These are phyloP conservation scores for Himalopsyche phryganea DNA, from an alignment of 1,140 invertebrate species.

Conservation along the genomic window DNA sequence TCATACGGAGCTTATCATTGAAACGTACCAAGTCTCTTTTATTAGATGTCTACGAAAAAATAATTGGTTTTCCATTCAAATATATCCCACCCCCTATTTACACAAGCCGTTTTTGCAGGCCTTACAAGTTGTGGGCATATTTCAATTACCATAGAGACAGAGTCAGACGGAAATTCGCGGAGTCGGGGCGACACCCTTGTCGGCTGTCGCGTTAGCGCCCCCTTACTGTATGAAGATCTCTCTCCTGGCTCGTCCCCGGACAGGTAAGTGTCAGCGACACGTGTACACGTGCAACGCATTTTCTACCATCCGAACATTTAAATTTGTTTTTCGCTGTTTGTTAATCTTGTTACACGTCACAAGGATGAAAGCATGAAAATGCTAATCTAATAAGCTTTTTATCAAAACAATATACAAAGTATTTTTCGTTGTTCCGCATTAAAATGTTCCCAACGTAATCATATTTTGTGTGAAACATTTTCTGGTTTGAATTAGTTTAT, in stretches of 20 bases:
- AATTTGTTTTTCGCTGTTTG: background rate
- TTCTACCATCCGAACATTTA: background rate
- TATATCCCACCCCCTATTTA: too few relatives aligned
- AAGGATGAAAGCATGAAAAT: background rate
- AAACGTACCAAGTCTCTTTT: too few relatives aligned
- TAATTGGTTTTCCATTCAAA: too few relatives aligned
- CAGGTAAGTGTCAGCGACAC: conserved; percentile 5
- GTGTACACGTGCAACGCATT: background rate
- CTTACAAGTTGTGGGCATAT: too few relatives aligned
- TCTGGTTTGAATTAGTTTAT: too few relatives aligned
- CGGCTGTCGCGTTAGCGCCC: conserved; percentile 12
- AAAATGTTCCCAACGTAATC: too few relatives aligned
- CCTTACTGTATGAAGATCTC: background rate
- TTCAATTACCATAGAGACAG: too few relatives aligned
- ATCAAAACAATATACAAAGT: background rate
- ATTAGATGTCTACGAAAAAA: too few relatives aligned
- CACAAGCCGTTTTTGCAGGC: too few relatives aligned
- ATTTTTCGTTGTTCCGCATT: background rate
- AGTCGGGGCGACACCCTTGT: conserved; percentile 5
- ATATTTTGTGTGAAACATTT: too few relatives aligned
- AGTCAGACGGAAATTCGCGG: too few relatives aligned
- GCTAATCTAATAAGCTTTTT: background rate
- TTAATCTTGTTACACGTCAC: background rate
- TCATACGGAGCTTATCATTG: too few relatives aligned
- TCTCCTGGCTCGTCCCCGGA: background rate